These are phyloP conservation scores for Nemurella pictetii DNA, from an alignment of 2,888 invertebrate species.

Conservation along the genomic window DNA sequence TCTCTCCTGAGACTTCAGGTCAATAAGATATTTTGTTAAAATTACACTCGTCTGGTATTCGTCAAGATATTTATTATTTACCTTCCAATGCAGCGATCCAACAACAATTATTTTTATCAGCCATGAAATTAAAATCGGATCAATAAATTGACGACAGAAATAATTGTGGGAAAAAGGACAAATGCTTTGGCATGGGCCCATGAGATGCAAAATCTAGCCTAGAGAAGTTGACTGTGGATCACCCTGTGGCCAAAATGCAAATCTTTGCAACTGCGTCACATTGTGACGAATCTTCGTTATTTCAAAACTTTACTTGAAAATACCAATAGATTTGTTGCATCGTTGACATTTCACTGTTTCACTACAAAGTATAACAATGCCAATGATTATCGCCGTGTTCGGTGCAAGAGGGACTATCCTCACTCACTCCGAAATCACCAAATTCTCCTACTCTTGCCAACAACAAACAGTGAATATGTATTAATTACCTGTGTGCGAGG, in stretches of 20 bases:
- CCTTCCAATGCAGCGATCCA: neutral
- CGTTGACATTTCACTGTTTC: too few relatives aligned
- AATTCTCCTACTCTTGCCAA: neutral
- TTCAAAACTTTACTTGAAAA: too few relatives aligned
- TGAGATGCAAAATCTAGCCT: neutral
- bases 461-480: neutral
- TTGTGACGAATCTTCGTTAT: too few relatives aligned
- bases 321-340: too few relatives aligned
- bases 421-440: neutral
- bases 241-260: too few relatives aligned
- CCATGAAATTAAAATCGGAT: neutral
- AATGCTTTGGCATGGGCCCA: neutral
- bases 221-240: too few relatives aligned
- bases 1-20: neutral
- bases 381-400: too few relatives aligned
- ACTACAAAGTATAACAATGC: too few relatives aligned
- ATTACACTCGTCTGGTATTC: too few relatives aligned
- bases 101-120: neutral
- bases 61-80: neutral
- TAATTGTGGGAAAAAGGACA: neutral
- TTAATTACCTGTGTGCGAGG: neutral
- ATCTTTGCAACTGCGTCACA: too few relatives aligned
- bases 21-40: neutral
- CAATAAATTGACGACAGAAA: neutral
- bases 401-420: neutral